Evolutionary conservation across 2,888 invertebrate species (phyloP), one percentile per base, ranked within the genome.

Genomic region (Cabera pusaria): DNA sequence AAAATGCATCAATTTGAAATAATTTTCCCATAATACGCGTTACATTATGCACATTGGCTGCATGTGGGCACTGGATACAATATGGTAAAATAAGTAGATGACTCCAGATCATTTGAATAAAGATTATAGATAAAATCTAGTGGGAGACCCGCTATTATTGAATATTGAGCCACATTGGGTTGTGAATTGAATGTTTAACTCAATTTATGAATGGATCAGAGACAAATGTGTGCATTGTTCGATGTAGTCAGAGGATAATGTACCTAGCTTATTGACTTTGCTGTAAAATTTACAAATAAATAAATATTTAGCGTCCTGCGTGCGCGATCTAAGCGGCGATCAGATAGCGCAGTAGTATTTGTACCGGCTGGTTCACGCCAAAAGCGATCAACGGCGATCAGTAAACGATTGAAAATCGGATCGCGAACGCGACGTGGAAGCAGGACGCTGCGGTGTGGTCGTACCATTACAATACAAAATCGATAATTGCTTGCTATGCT

Each of bases 21-120:
- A 73, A 76, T 78, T 73, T 72, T 64, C 66, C 66, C 66, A 65
- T 77, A 76, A 73, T 60, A 55, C 61, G 38, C 52, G 36, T 50
- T 44, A 59, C 46, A 49, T 47, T 53, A 52, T 59, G 55, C 52
- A 49, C 43, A 43, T 44, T 45, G 38, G 43, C 21, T 44, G 28
- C 49, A 56, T 42, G 35, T 42, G 41, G 56, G 56, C 44, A 48
- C 58, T 48, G 35, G 51, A 45, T 49, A 56, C 55, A 49, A 52
- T 46, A 42, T 37, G 26, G 14, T 31, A 22, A 26, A 42, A 31
- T 42, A 42, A 42, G 40, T 40, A 40, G 35, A 42, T 21, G 41
- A 36, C 41, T 34, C 25, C 18, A 31, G 19, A 14, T 18, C 6
- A 31, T 42, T 36, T 36, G 35, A 42, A 42, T 42, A 36, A 22